Evolutionary conservation across 2,888 invertebrate genomes (phyloP).

Genomic region (Cosmia trapezina): DNA sequence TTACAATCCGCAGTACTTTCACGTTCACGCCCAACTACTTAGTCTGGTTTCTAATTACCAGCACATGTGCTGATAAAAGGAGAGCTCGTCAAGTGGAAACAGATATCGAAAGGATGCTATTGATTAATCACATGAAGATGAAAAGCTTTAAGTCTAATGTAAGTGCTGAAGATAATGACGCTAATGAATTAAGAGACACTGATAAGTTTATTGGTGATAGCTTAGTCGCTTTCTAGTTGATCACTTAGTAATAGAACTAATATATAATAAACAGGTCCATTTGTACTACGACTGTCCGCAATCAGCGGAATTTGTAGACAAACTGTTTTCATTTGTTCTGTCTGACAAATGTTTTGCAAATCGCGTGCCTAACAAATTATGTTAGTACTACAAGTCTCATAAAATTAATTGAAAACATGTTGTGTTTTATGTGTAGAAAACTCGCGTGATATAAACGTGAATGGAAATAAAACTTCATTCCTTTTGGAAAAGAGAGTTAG

Average conservation of each 20-base stretch:
- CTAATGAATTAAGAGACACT: slow-evolving; percentile 34
- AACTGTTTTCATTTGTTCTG: slow-evolving; percentile 34
- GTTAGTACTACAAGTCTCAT: slow-evolving; percentile 31
- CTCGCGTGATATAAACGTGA: slow-evolving; percentile 2
- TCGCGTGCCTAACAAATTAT: slow-evolving; percentile 50
- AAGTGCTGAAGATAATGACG: slow-evolving; percentile 29
- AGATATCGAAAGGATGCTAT: slow-evolving; percentile 39
- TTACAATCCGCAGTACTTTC: slow-evolving; percentile 11
- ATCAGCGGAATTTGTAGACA: slow-evolving; percentile 32
- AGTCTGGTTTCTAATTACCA: slow-evolving; percentile 46
- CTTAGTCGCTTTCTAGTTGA: slow-evolving; percentile 33
- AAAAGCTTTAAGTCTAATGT: slow-evolving; percentile 33
- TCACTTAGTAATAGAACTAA: slow-evolving; percentile 17
- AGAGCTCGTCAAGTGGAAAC: slow-evolving; percentile 45
- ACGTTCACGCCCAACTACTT: slow-evolving; percentile 42
- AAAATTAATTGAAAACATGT: slow-evolving; percentile 50
- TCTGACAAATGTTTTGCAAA: slow-evolving; percentile 43
- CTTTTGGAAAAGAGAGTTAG: not conserved
- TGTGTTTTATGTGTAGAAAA: slow-evolving; percentile 9
- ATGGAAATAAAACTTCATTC: not conserved
- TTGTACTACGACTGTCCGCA: slow-evolving; percentile 13
- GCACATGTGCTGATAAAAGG: slow-evolving; percentile 45
- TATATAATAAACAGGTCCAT: slow-evolving; percentile 40
- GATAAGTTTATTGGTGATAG: slow-evolving; percentile 25
- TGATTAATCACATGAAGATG: slow-evolving; percentile 45